phyloP scores from a whole-genome alignment of 2,888 invertebrate genomes.

The Nemapogon koenigi region DNA sequence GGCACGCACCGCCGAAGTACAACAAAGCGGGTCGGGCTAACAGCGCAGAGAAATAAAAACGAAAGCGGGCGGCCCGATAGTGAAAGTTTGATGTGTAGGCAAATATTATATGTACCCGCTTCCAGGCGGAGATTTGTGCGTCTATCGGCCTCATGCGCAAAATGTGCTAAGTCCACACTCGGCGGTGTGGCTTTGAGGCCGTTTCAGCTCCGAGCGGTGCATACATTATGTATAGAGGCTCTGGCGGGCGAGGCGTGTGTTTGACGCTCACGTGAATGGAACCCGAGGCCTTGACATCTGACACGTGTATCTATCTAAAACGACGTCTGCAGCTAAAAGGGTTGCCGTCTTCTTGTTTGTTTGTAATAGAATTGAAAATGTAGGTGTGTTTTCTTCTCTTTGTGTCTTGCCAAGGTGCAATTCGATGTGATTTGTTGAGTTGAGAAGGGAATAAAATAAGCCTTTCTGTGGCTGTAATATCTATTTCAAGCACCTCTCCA shows the following conservation, averaged over 20 bases:
- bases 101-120: conserved; percentile 58
- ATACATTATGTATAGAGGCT: conserved; percentile 2
- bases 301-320: conserved; percentile 37
- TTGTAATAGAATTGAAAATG: too few species aligned
- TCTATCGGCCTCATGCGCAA: conserved; percentile 39
- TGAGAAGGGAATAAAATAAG: too few species aligned
- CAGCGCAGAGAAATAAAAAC: conserved; percentile 55
- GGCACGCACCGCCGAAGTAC: conserved; percentile 31
- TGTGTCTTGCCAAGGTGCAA: too few species aligned
- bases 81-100: conserved; percentile 66
- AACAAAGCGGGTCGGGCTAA: conserved; percentile 44
- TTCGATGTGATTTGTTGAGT: too few species aligned
- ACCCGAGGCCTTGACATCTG: conserved; percentile 34
- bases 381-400: too few species aligned
- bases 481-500: too few species aligned
- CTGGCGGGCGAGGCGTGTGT: conserved; percentile 28
- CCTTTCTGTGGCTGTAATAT: too few species aligned
- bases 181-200: conserved; percentile 28
- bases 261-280: conserved; percentile 50
- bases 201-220: conserved; percentile 23
- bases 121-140: conserved; percentile 58
- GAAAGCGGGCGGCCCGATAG: conserved; percentile 58
- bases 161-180: conserved; percentile 36
- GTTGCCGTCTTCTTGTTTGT: conserved; percentile 22
- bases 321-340: conserved; percentile 26